phyloP scores from a whole-genome alignment of 2,797 vertebrate genomes.

The Spinus pinus region DNA sequence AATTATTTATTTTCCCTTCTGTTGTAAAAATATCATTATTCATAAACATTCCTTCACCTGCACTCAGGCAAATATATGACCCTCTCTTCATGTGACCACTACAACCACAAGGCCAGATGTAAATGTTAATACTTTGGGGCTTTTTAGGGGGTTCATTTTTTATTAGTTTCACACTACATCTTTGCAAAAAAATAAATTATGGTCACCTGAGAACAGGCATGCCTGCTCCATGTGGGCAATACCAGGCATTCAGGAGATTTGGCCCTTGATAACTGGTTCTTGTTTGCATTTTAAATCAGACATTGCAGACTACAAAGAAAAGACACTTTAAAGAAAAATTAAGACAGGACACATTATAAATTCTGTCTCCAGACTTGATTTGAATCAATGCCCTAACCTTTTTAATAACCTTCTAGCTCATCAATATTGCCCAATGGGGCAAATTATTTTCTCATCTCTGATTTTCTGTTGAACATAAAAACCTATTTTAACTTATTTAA shows the following conservation, averaged over 20 bases:
- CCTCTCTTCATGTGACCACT: background rate
- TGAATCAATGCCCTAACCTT: background rate
- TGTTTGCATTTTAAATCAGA: background rate
- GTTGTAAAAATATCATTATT: background rate
- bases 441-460: background rate
- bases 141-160: background rate
- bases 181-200: background rate
- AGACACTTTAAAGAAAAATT: background rate
- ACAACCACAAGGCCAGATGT: background rate
- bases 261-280: background rate
- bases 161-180: background rate
- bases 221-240: background rate
- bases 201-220: background rate
- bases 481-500: background rate
- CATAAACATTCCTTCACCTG: background rate
- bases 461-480: background rate
- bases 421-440: background rate
- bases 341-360: background rate
- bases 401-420: background rate
- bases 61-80: background rate
- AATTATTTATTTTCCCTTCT: background rate
- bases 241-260: background rate
- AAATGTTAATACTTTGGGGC: rapidly evolving
- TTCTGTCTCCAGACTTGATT: background rate
- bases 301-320: background rate